These are phyloP conservation scores for Platycheirus rosarum DNA, from an alignment of 2,888 invertebrate species.

Conservation along the genomic window DNA sequence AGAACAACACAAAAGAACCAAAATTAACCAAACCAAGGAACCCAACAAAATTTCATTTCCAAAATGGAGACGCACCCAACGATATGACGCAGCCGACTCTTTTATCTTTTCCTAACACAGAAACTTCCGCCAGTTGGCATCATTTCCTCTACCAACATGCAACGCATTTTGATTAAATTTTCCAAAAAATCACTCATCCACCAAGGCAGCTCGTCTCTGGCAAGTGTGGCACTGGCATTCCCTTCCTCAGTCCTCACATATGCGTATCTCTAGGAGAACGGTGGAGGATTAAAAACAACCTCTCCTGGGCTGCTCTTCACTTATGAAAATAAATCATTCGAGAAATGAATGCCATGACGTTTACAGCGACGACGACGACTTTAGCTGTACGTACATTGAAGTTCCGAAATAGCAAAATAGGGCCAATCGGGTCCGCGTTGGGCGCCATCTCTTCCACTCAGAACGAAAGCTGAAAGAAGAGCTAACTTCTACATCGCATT, in stretches of 20 bases:
- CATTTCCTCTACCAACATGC: slow-evolving; percentile 48
- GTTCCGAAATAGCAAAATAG: slow-evolving; percentile 51
- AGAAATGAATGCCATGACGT: slow-evolving; percentile 68
- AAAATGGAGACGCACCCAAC: slow-evolving; percentile 6
- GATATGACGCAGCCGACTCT: neutral
- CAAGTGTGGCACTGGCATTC: slow-evolving; percentile 14
- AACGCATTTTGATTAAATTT: slow-evolving; percentile 63
- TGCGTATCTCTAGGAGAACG: neutral
- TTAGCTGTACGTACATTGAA: slow-evolving; percentile 25
- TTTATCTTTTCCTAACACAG: slow-evolving; percentile 38
- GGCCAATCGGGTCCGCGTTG: slow-evolving; percentile 44
- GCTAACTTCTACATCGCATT: slow-evolving; percentile 20
- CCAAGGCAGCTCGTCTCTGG: slow-evolving; percentile 25
- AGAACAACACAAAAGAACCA: slow-evolving; percentile 9
- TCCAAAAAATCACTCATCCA: slow-evolving; percentile 61
- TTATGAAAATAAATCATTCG: slow-evolving; percentile 62
- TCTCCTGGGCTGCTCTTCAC: slow-evolving; percentile 2
- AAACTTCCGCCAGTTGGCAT: slow-evolving; percentile 69
- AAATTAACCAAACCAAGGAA: slow-evolving; percentile 1
- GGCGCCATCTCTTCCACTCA: slow-evolving; percentile 41
- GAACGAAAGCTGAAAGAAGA: neutral
- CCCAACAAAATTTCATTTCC: slow-evolving; percentile 43
- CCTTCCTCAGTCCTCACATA: neutral
- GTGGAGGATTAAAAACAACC: neutral
- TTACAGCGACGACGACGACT: slow-evolving; percentile 54